A percentile compares a stretch with the other conserved stretches of the same genome.
These are phyloP conservation scores for Pteronura brasiliensis DNA, from an alignment of 2,113 vertebrate genomes.

Conservation along the genomic window DNA sequence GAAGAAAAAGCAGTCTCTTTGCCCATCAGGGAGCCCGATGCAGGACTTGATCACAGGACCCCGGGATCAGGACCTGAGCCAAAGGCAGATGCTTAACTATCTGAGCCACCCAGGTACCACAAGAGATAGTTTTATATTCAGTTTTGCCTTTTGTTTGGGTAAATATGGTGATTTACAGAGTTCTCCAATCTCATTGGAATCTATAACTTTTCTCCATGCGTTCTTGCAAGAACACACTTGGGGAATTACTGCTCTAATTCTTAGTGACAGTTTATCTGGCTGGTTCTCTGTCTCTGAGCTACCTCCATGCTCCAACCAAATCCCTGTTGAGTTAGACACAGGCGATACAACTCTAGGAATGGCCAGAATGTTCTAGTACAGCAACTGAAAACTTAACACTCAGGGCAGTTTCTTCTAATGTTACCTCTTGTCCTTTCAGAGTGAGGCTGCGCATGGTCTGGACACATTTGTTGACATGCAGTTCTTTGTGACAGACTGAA, in stretches of 20 bases:
- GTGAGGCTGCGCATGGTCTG: neutral
- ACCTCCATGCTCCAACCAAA: neutral
- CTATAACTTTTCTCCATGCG: neutral
- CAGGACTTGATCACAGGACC: too few relatives aligned
- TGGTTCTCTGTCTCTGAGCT: neutral
- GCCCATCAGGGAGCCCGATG: too few relatives aligned
- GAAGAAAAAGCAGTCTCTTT: too few relatives aligned
- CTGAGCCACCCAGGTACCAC: too few relatives aligned
- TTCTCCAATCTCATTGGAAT: neutral
- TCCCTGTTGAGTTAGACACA: neutral
- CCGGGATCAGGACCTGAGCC: too few relatives aligned
- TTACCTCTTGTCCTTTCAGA: neutral
- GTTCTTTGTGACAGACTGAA: neutral
- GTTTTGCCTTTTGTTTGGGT: neutral
- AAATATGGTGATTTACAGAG: neutral
- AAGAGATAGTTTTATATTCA: neutral
- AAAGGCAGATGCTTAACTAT: too few relatives aligned
- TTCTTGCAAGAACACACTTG: neutral
- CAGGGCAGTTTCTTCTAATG: constrained; percentile 11
- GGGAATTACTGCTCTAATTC: neutral
- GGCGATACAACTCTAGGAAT: too few relatives aligned
- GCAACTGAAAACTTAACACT: neutral
- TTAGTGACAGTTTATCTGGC: neutral
- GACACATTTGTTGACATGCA: neutral
- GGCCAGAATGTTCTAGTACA: neutral